Percentiles rank a stretch among this genome's conserved stretches.
These are phyloP conservation scores for Atopsyche davidsoni DNA, from an alignment of 1,140 invertebrate species.

Conservation along the genomic window DNA sequence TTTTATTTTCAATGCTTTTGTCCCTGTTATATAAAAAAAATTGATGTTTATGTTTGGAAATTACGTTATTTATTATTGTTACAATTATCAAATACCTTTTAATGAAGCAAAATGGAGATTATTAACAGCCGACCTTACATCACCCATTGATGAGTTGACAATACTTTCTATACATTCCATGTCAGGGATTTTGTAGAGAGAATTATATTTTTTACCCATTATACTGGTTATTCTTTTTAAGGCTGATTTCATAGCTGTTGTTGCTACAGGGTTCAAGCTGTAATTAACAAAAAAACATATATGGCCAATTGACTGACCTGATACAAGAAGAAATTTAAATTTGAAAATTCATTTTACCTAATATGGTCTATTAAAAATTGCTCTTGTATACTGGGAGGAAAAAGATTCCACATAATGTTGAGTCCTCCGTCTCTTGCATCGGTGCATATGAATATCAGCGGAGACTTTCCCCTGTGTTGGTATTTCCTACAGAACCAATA, in stretches of 20 bases:
- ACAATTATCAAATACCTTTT: constrained; percentile 48
- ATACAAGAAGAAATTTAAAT: constrained; percentile 5
- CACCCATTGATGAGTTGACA: constrained; percentile 59
- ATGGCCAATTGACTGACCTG: not conserved
- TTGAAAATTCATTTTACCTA: constrained; percentile 40
- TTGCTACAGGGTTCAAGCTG: constrained; percentile 60
- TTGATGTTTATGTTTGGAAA: not conserved
- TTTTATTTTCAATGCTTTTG: constrained; percentile 35
- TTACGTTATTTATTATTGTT: not conserved
- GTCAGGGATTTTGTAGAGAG: constrained; percentile 50
- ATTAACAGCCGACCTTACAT: constrained; percentile 62
- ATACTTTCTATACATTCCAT: constrained; percentile 58
- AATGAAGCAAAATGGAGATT: constrained; percentile 65
- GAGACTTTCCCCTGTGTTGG: constrained; percentile 54
- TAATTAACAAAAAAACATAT: constrained; percentile 30
- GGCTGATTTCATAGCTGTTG: constrained; percentile 58
- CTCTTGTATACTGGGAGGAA: constrained; percentile 53
- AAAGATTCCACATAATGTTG: constrained; percentile 56
- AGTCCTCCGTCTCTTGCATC: constrained; percentile 55
- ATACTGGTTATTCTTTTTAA: constrained; percentile 55
- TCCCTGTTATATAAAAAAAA: constrained; percentile 31
- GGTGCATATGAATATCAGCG: constrained; percentile 64
- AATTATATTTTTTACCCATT: constrained; percentile 46
- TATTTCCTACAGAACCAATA: constrained; percentile 52
- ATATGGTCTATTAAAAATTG: constrained; percentile 58